Evolutionary conservation across 1,140 invertebrate genomes (phyloP).

Genomic region (Brachionus koreanus): DNA sequence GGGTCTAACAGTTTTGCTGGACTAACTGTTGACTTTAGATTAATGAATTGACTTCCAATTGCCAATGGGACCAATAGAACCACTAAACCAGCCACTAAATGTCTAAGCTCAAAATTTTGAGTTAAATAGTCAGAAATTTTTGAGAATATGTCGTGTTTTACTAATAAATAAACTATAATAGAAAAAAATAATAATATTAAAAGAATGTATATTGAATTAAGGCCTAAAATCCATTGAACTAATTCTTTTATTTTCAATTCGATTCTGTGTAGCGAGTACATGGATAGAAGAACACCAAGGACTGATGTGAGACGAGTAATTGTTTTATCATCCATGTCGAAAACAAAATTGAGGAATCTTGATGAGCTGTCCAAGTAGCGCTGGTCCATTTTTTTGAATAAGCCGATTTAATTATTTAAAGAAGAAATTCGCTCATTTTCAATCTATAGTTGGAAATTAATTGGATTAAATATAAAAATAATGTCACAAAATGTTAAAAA

Average conservation of each 20-base stretch:
- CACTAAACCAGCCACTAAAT: not conserved
- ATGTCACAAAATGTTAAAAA: not conserved
- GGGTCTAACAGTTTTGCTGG: not conserved
- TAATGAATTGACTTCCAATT: not conserved
- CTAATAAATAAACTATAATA: not conserved
- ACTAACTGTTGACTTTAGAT: not conserved
- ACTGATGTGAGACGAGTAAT: not conserved
- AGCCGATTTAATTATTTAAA: not conserved
- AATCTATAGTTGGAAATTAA: not conserved
- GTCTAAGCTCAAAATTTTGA: constrained; percentile 15
- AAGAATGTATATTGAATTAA: constrained; percentile 4
- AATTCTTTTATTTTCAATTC: constrained; percentile 7
- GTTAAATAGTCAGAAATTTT: not conserved
- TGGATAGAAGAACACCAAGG: not conserved
- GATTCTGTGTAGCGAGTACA: constrained; percentile 15
- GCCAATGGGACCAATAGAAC: not conserved
- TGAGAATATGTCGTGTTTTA: not conserved
- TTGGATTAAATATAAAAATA: not conserved
- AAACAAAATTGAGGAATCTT: not conserved
- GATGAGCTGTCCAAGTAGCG: not conserved
- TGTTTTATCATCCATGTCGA: not conserved
- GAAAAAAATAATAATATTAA: not conserved
- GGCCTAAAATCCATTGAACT: not conserved
- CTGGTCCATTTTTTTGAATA: not conserved
- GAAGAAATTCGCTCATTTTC: not conserved